phyloP scores from a whole-genome alignment of 2,888 invertebrate species.

The Macrophya annulata region DNA sequence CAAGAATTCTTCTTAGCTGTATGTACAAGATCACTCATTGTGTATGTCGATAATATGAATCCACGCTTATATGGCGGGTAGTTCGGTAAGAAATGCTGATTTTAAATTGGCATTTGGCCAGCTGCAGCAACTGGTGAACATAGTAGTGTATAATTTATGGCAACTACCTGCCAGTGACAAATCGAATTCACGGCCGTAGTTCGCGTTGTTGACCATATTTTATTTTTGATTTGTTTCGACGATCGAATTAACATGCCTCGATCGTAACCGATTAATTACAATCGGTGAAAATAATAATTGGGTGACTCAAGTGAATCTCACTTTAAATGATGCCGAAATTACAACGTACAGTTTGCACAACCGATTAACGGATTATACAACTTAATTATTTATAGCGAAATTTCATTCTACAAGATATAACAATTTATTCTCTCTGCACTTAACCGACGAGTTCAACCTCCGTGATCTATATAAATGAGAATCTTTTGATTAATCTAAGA shows the following conservation, averaged over 20 bases:
- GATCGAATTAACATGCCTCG: conserved; percentile 8
- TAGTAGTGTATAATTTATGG: conserved; percentile 39
- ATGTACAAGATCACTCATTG: background rate
- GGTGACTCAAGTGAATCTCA: background rate
- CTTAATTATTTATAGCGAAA: background rate
- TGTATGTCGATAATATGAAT: conserved; percentile 21
- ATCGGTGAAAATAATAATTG: background rate
- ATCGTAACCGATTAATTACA: conserved; percentile 42
- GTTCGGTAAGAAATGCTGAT: conserved; percentile 4
- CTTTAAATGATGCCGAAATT: background rate
- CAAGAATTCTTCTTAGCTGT: background rate
- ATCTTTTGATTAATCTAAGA: background rate
- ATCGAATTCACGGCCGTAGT: conserved; percentile 46
- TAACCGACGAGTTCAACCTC: background rate
- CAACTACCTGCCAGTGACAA: conserved; percentile 42
- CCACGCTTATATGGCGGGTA: background rate
- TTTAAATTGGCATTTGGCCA: conserved; percentile 10
- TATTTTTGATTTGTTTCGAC: conserved; percentile 35
- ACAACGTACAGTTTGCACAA: background rate
- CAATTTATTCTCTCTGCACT: background rate
- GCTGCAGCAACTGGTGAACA: conserved; percentile 21
- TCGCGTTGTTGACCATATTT: conserved; percentile 9
- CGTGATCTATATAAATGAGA: background rate
- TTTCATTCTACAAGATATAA: background rate
- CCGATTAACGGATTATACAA: background rate